Evolutionary conservation across 2,113 vertebrate genomes (phyloP).

Genomic region (Accipiter cooperii): DNA sequence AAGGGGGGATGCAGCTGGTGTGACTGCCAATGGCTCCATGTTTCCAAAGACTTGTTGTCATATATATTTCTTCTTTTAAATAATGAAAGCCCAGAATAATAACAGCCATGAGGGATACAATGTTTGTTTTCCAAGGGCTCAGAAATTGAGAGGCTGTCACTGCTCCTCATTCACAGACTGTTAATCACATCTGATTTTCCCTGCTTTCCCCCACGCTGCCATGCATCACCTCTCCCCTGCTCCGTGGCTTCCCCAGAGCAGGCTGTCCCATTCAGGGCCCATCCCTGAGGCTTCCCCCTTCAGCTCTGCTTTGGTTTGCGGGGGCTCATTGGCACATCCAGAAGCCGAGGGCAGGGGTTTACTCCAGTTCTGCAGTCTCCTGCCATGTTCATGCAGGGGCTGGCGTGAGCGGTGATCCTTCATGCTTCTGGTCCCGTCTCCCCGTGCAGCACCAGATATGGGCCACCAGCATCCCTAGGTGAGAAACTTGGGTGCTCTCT

Average conservation of each 20-base stretch:
- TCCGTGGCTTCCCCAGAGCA: neutral
- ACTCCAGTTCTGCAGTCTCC: neutral
- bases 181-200: accelerated
- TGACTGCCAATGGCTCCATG: neutral
- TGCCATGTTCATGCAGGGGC: neutral
- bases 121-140: neutral
- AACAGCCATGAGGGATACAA: neutral
- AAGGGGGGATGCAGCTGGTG: neutral
- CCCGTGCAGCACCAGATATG: accelerated
- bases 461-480: neutral
- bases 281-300: neutral
- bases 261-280: neutral
- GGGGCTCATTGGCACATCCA: neutral
- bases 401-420: accelerated
- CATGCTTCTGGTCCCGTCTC: neutral
- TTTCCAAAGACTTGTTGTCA: neutral
- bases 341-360: neutral
- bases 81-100: neutral
- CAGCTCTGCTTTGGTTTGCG: neutral
- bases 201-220: neutral
- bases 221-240: neutral
- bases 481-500: neutral
- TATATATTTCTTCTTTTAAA: neutral
- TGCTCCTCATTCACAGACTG: neutral
- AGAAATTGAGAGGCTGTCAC: neutral